Evolutionary conservation across 1,140 invertebrate species (phyloP).

Genomic region (Calycopis cecrops): DNA sequence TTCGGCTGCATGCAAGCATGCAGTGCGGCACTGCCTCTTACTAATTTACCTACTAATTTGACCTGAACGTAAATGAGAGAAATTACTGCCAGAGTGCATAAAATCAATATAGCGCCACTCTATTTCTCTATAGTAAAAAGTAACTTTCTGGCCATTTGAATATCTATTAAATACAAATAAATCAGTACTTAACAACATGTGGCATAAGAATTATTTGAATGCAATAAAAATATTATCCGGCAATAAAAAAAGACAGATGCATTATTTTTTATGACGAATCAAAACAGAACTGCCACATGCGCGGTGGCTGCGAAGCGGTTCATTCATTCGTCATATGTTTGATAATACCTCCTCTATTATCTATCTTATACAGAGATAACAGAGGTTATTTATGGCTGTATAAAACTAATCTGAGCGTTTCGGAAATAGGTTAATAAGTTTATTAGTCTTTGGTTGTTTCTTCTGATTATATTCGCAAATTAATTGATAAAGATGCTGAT

Average conservation of each 20-base stretch:
- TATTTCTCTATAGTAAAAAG: no score
- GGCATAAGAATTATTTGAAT: background rate
- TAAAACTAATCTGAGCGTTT: conserved; percentile 19
- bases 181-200: no score
- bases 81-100: no score
- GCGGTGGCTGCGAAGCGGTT: conserved; percentile 17
- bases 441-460: background rate
- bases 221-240: conserved; percentile 1
- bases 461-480: conserved; percentile 5
- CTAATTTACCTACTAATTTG: no score
- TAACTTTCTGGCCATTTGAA: no score
- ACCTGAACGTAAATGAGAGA: no score
- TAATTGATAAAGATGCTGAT: background rate
- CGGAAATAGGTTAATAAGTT: conserved; percentile 19
- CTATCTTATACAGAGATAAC: conserved; percentile 33
- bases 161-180: no score
- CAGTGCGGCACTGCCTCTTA: no score
- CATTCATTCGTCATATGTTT: conserved; percentile 45
- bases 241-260: conserved; percentile 26
- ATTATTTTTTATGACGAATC: conserved; percentile 30
- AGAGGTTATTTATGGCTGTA: conserved; percentile 31
- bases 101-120: no score
- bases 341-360: conserved; percentile 38
- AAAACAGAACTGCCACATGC: conserved; percentile 31
- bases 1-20: no score